Conservation (phyloP, 1,140 invertebrate species). For the Diploscapter pachys region DNA sequence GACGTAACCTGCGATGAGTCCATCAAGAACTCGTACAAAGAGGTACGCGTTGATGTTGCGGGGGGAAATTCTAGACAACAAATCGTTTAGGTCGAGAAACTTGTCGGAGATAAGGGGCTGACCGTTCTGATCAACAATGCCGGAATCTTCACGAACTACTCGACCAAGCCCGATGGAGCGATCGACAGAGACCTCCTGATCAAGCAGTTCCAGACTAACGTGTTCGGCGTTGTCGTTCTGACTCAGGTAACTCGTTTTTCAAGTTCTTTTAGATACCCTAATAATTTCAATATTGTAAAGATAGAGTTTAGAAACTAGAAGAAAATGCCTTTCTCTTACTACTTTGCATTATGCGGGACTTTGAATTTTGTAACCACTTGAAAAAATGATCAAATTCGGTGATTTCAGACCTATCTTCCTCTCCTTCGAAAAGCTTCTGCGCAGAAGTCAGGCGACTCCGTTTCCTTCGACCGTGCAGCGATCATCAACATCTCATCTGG, state of each 20-base stretch:
- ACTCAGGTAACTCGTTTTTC: slow-evolving; percentile 28
- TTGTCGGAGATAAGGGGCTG: slow-evolving; percentile 27
- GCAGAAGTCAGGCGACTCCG: too few species aligned
- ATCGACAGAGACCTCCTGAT: slow-evolving; percentile 13
- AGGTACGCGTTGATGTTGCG: slow-evolving; percentile 5
- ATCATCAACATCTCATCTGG: too few species aligned
- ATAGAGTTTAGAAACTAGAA: too few species aligned
- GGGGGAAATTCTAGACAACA: not conserved
- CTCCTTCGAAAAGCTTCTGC: slow-evolving; percentile 14
- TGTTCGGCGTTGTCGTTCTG: slow-evolving; percentile 22
- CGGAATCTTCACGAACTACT: slow-evolving; percentile 23
- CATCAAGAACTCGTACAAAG: slow-evolving; percentile 14
- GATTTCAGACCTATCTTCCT: slow-evolving; percentile 26
- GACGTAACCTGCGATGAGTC: slow-evolving; percentile 25
- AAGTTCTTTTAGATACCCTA: not conserved
- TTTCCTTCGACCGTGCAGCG: too few species aligned
- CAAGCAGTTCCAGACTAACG: slow-evolving; percentile 29
- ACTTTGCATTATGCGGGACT: too few species aligned
- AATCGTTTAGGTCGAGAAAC: slow-evolving; percentile 23
- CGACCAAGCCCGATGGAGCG: slow-evolving; percentile 2
- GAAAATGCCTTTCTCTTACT: too few species aligned
- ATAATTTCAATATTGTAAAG: too few species aligned
- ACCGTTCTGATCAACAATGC: slow-evolving; percentile 34
- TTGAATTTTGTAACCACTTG: too few species aligned
- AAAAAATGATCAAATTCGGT: not conserved